Conservation (phyloP, 1,140 invertebrate genomes). For the Zaprionus ornatus region DNA sequence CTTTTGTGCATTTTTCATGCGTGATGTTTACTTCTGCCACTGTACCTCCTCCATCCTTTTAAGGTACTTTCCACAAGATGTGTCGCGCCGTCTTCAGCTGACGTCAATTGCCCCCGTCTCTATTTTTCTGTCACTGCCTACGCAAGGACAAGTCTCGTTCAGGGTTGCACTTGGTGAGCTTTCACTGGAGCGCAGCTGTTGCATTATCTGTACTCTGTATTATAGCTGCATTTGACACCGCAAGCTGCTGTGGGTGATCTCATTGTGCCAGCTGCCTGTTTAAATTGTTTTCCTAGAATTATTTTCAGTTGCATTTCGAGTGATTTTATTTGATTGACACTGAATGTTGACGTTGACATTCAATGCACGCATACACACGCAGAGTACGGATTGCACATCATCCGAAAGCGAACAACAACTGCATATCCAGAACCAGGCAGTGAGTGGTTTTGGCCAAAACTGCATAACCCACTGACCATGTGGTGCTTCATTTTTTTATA, state of each 20-base stretch:
- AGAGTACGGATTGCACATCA: constrained; percentile 20
- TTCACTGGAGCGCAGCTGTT: constrained; percentile 39
- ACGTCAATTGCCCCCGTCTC: constrained; percentile 39
- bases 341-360: constrained; percentile 70
- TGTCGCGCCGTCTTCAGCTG: constrained; percentile 12
- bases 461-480: constrained; percentile 49
- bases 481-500: constrained; percentile 12
- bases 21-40: constrained; percentile 22
- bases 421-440: constrained; percentile 54
- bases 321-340: constrained; percentile 66
- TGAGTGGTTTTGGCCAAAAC: constrained; percentile 71
- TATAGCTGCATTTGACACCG: constrained; percentile 27
- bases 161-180: not conserved
- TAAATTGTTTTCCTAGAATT: constrained; percentile 75
- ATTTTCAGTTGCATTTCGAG: constrained; percentile 50
- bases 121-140: not conserved
- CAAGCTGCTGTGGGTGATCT: constrained; percentile 32
- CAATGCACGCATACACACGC: constrained; percentile 41
- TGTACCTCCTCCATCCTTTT: constrained; percentile 38
- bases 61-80: constrained; percentile 21
- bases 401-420: constrained; percentile 17
- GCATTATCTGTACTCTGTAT: constrained; percentile 22
- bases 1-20: constrained; percentile 60
- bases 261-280: constrained; percentile 70
- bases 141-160: constrained; percentile 50